Evolutionary conservation across 1,140 invertebrate genomes (phyloP).

Genomic region (Episyrphus balteatus): DNA sequence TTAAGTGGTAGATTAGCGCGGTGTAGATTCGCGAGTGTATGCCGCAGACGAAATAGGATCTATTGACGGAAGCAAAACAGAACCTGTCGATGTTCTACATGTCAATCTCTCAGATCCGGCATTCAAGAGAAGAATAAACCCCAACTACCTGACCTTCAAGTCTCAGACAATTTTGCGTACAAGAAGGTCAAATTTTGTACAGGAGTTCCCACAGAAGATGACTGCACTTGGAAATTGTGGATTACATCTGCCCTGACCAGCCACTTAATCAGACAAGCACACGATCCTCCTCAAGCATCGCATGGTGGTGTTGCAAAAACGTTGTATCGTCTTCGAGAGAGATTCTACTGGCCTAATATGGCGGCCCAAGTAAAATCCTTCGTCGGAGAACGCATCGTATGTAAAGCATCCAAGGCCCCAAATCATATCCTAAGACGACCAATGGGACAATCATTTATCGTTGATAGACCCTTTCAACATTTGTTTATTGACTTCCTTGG

Average conservation of each 20-base stretch:
- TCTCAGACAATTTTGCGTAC: background rate
- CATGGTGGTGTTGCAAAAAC: constrained; percentile 4
- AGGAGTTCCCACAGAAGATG: background rate
- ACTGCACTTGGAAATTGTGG: constrained; percentile 3
- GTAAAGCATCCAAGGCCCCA: background rate
- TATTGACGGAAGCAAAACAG: background rate
- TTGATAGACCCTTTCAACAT: background rate
- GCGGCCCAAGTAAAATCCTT: background rate
- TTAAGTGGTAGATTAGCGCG: background rate
- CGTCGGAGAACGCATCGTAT: constrained; percentile 1
- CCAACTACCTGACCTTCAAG: constrained; percentile 1
- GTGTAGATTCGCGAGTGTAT: background rate
- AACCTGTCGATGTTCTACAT: background rate
- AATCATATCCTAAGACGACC: background rate
- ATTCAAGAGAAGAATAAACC: background rate
- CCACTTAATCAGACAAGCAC: constrained; percentile 1
- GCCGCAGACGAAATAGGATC: background rate
- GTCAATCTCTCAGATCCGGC: background rate
- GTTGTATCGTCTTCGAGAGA: too few relatives aligned
- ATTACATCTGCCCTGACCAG: background rate
- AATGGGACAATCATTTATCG: constrained; percentile 1
- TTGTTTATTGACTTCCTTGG: constrained; percentile 4
- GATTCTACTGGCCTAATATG: too few relatives aligned
- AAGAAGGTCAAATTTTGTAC: background rate
- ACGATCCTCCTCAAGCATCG: background rate